These are phyloP conservation scores for Pseudonaja textilis DNA, from an alignment of 2,113 vertebrate species.

Conservation along the genomic window DNA sequence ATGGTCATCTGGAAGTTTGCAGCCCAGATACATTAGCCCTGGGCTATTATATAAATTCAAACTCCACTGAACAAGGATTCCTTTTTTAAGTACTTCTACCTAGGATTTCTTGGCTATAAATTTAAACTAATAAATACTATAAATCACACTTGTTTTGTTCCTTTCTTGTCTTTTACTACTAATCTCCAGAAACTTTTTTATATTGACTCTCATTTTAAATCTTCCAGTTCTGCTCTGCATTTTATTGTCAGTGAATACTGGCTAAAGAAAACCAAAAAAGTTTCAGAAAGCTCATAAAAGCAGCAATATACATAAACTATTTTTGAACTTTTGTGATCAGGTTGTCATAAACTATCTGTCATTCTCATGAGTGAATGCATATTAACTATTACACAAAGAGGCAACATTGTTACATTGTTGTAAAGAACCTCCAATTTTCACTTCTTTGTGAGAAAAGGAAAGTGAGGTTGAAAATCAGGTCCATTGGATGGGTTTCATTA, in stretches of 20 bases:
- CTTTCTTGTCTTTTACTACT: background rate
- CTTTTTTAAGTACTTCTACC: background rate
- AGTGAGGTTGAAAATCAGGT: background rate
- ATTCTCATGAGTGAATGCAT: background rate
- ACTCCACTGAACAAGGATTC: background rate
- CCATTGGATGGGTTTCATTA: conserved; percentile 1
- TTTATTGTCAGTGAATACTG: background rate
- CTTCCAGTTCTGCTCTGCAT: background rate
- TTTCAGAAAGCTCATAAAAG: background rate
- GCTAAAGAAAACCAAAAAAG: background rate
- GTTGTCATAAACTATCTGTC: background rate
- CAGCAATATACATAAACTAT: background rate
- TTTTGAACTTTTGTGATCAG: background rate
- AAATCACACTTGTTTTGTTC: background rate
- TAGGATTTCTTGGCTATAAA: background rate
- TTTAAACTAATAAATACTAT: background rate
- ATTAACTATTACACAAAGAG: background rate
- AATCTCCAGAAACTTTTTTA: background rate
- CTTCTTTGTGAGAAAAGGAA: background rate
- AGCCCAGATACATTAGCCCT: background rate
- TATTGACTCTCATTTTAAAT: background rate
- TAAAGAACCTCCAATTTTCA: fast-evolving
- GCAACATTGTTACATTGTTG: fast-evolving
- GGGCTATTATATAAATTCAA: background rate
- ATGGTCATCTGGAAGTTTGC: background rate